Evolutionary conservation across 2,113 vertebrate genomes (phyloP).

Genomic region (Myrmophylax atrothorax): DNA sequence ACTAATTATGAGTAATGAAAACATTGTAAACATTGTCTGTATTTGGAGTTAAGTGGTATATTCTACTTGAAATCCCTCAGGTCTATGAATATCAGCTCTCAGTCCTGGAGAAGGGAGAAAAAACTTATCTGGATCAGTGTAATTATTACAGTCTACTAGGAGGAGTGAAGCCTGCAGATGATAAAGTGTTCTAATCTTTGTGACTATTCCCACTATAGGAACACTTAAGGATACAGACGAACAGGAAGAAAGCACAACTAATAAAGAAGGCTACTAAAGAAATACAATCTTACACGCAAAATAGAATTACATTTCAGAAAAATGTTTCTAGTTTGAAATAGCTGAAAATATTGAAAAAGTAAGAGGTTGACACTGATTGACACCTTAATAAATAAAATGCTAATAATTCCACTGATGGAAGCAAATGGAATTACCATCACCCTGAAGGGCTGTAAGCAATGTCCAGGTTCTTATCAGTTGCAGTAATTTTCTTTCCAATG

Average conservation of each 20-base stretch:
- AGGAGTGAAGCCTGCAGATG: background rate
- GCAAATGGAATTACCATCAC: background rate
- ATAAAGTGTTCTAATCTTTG: background rate
- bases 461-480: background rate
- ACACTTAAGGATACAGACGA: background rate
- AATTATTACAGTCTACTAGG: background rate
- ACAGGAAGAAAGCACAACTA: background rate
- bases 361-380: background rate
- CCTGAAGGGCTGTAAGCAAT: background rate
- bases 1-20: background rate
- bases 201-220: background rate
- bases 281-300: background rate
- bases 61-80: background rate
- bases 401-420: background rate
- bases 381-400: background rate
- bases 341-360: background rate
- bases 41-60: background rate
- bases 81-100: background rate
- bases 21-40: background rate
- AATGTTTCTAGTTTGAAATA: background rate
- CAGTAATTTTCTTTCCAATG: background rate
- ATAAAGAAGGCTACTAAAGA: background rate
- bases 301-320: background rate
- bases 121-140: background rate
- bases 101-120: background rate